These are phyloP conservation scores for Chesias legatella DNA, from an alignment of 2,888 invertebrate genomes.

Conservation along the genomic window DNA sequence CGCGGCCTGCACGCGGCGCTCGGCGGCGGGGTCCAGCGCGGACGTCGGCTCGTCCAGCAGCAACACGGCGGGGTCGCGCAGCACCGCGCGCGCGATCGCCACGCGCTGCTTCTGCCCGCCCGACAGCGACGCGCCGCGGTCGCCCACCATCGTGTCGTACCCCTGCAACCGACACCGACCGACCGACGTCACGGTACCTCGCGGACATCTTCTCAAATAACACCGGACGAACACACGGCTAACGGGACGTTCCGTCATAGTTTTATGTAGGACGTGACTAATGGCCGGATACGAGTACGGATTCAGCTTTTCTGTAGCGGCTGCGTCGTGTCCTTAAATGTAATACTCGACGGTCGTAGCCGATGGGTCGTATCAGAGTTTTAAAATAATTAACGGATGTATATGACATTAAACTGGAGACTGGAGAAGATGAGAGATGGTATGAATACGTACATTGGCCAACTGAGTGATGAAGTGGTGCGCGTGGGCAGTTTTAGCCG, in stretches of 20 bases:
- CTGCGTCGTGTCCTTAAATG: no score
- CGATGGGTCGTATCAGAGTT: no score
- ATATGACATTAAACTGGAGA: no score
- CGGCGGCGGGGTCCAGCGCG: slow-evolving; percentile 89
- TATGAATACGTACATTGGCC: slow-evolving; percentile 83
- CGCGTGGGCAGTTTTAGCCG: slow-evolving; percentile 87
- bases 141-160: slow-evolving; percentile 88
- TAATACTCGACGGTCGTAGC: no score
- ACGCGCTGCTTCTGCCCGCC: slow-evolving; percentile 92
- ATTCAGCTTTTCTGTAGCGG: no score
- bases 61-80: slow-evolving; percentile 85
- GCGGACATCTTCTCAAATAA: neutral
- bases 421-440: no score
- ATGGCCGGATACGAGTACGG: no score
- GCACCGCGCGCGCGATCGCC: slow-evolving; percentile 89
- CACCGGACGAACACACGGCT: no score
- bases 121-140: slow-evolving; percentile 87
- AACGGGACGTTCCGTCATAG: no score
- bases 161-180: slow-evolving; percentile 64
- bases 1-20: slow-evolving; percentile 77
- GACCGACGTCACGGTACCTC: neutral
- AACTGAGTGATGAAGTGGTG: slow-evolving; percentile 87
- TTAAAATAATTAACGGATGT: no score
- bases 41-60: slow-evolving; percentile 92
- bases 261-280: no score